A percentile compares a stretch with the other conserved stretches of the same genome.
phyloP scores from a whole-genome alignment of 35 echinoderm and acorn worm genomes.

The Lytechinus variegatus region DNA sequence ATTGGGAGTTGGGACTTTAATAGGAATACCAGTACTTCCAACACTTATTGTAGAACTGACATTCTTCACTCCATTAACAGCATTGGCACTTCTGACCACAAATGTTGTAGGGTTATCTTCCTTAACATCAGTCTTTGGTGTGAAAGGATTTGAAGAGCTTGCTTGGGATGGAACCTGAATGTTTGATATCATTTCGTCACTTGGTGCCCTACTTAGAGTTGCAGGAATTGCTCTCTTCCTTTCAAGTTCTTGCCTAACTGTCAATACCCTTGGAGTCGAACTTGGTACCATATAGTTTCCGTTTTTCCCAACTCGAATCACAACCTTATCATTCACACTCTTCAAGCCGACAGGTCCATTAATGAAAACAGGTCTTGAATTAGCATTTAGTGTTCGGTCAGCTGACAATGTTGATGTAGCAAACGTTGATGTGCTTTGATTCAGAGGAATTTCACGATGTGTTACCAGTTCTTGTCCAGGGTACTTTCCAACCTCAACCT shows the following conservation, averaged over 20 bases:
- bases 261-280: neutral
- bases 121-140: neutral
- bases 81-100: neutral
- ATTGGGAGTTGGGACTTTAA: neutral
- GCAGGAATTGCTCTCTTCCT: constrained; percentile 38
- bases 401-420: neutral
- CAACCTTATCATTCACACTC: neutral
- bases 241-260: neutral
- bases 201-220: constrained; percentile 40
- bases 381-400: neutral
- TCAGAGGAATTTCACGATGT: neutral
- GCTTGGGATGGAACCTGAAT: neutral
- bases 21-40: neutral
- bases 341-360: neutral
- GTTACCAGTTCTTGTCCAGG: neutral
- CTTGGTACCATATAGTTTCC: neutral
- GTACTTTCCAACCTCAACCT: neutral
- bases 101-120: neutral
- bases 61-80: neutral
- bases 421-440: neutral
- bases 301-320: neutral
- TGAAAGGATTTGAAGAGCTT: neutral
- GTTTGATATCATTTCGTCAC: constrained; percentile 9
- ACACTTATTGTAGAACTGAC: neutral
- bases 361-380: neutral